Evolutionary conservation across 2,888 invertebrate genomes (phyloP).

Genomic region (Heliconius cydno): DNA sequence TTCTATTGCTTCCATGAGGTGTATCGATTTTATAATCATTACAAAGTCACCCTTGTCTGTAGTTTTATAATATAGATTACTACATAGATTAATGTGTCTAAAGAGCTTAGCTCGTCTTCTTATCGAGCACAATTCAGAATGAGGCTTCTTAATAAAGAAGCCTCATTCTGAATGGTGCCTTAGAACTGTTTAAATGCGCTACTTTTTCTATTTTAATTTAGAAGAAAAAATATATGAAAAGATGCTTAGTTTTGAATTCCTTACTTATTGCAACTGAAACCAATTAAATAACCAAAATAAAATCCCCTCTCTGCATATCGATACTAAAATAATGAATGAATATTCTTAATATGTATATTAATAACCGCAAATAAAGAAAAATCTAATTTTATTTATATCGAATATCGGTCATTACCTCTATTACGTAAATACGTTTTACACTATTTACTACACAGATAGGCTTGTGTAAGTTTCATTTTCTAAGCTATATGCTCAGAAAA

Average conservation of each 20-base stretch:
- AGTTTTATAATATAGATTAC: conserved; percentile 23
- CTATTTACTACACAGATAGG: too few species aligned
- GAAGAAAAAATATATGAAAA: too few species aligned
- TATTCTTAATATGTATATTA: too few species aligned
- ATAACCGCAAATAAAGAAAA: not conserved
- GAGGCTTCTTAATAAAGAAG: conserved; percentile 48
- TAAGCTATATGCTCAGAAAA: too few species aligned
- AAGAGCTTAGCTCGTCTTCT: conserved; percentile 43
- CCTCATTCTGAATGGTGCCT: conserved; percentile 10
- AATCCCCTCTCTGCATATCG: too few species aligned
- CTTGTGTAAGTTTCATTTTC: too few species aligned
- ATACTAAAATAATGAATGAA: too few species aligned
- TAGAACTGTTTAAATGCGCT: conserved; percentile 40
- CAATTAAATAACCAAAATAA: too few species aligned
- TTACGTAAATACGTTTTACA: not conserved
- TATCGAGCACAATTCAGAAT: conserved; percentile 46
- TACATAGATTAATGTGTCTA: conserved; percentile 39
- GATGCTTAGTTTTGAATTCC: too few species aligned
- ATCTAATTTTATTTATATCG: not conserved
- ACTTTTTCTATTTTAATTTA: not conserved
- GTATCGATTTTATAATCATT: conserved; percentile 30
- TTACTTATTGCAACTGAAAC: too few species aligned
- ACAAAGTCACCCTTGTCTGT: conserved; percentile 28
- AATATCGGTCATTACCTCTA: not conserved
- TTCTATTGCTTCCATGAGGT: conserved; percentile 11